Base-by-base conservation (phyloP, 2,888 invertebrate species). In the Linyphia triangularis region DNA sequence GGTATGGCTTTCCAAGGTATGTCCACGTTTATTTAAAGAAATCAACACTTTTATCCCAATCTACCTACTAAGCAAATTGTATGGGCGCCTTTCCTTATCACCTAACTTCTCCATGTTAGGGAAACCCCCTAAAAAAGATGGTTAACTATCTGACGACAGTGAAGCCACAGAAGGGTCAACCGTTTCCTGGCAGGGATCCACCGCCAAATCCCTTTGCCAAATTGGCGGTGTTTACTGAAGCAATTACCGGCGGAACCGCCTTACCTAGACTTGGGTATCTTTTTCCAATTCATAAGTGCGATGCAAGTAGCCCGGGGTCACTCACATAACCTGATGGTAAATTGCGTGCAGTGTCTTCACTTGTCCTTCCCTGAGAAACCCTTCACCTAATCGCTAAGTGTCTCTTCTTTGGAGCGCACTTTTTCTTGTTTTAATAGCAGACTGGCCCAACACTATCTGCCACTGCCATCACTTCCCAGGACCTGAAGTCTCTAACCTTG, bases 351-450 rank as follows among this genome's bases (percentile, higher is more conserved):
- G 19, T n/a, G 75, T 75, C 84, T 51, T 51, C 43, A 65, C 57
- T 73, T 79, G 78, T 85, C 75, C 81, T 85, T 81, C 88, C 82
- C 65, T 88, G 88, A 83, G 88, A 88, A 88, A 88, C 88, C 67
- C 72, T 88, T 88, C 88, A 88, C 88, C 88, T 77, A 75, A 86
- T 33, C 65, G 79, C 67, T 61, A 26, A 59, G 51, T 73, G 82
- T 82, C 61, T 75, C 69, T 59, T 24, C 57, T 65, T 67, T 61
- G 7, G 19, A 26, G 59, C 24, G 57, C 40, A 69, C 84, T 79
- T 85, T 85, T 86, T 79, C 85, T 79, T 73, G 63, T 43, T 37
- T 79, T 86, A 86, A 86, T 86, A 79, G 85, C 79, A 61, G 40
- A 28, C 59, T 73, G 75, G 72, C 81, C 88, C 81, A 73, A 67